Conservation (phyloP, 2,797 vertebrate genomes). For the Danio albolineatus region DNA sequence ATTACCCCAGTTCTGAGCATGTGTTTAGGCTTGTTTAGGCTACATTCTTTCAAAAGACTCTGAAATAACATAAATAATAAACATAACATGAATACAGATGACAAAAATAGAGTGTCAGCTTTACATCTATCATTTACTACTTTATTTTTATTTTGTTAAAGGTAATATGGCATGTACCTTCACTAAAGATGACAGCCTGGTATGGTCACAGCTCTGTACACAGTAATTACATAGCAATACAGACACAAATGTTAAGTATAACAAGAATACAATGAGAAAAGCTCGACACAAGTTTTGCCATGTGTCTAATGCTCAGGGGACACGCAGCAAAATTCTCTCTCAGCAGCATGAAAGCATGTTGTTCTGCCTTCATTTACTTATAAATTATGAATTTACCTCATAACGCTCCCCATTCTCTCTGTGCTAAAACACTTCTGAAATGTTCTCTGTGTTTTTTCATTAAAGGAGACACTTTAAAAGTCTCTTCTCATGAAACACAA, state of each 20-base stretch:
- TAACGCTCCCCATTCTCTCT: conserved; percentile 47
- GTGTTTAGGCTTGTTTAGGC: background rate
- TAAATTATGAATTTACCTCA: conserved; percentile 34
- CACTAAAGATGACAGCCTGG: background rate
- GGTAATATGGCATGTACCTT: background rate
- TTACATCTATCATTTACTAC: background rate
- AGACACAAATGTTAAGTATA: conserved; percentile 9
- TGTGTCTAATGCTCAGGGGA: conserved; percentile 6
- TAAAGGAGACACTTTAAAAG: conserved; percentile 18
- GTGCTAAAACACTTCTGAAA: background rate
- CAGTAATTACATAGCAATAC: background rate
- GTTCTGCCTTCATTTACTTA: conserved; percentile 27
- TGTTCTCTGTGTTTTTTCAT: conserved; percentile 4
- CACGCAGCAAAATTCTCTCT: conserved; percentile 12
- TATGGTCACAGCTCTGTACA: background rate
- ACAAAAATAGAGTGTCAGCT: conserved; percentile 17
- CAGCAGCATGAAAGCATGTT: conserved; percentile 30
- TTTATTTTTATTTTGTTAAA: background rate
- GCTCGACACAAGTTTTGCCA: conserved; percentile 18
- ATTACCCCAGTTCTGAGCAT: background rate
- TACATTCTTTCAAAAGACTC: background rate
- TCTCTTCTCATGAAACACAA: background rate
- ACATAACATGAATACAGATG: conserved; percentile 4
- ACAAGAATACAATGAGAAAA: conserved; percentile 32
- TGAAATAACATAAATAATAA: conserved; percentile 12